These are phyloP conservation scores for Cnemophilus loriae DNA, from an alignment of 2,113 vertebrate species.

Conservation along the genomic window DNA sequence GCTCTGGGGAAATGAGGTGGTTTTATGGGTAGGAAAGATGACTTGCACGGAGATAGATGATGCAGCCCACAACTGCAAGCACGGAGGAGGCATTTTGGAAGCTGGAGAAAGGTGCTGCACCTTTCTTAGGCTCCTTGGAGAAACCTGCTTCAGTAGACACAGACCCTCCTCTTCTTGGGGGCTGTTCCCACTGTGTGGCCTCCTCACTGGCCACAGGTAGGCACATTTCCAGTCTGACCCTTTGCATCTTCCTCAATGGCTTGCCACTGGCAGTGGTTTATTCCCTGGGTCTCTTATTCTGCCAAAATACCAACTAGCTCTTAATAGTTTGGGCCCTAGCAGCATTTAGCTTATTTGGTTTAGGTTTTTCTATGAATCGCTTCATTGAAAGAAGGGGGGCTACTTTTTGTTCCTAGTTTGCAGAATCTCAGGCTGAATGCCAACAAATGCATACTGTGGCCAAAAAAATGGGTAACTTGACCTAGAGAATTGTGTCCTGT, in stretches of 20 bases:
- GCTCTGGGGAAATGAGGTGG: not conserved
- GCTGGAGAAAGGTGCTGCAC: not conserved
- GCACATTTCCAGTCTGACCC: not conserved
- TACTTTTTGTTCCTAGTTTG: not conserved
- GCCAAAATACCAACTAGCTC: not conserved
- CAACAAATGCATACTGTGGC: not conserved
- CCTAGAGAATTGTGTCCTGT: not conserved
- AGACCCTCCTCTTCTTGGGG: not conserved
- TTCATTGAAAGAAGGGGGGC: not conserved
- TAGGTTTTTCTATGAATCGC: not conserved
- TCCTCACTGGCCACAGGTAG: not conserved
- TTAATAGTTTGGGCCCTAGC: not conserved
- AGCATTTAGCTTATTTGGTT: not conserved
- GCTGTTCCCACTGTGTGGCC: not conserved
- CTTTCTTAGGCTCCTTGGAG: not conserved
- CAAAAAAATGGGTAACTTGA: not conserved
- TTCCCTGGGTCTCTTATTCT: not conserved
- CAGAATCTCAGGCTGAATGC: not conserved
- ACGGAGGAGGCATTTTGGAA: not conserved
- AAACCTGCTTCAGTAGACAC: not conserved
- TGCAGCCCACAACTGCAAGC: not conserved
- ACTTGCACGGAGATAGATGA: rapidly evolving
- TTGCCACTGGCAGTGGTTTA: not conserved
- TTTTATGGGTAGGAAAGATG: not conserved
- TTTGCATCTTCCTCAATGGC: not conserved